Conservation (phyloP, 2,888 invertebrate genomes). For the Palloptera scutellata region DNA sequence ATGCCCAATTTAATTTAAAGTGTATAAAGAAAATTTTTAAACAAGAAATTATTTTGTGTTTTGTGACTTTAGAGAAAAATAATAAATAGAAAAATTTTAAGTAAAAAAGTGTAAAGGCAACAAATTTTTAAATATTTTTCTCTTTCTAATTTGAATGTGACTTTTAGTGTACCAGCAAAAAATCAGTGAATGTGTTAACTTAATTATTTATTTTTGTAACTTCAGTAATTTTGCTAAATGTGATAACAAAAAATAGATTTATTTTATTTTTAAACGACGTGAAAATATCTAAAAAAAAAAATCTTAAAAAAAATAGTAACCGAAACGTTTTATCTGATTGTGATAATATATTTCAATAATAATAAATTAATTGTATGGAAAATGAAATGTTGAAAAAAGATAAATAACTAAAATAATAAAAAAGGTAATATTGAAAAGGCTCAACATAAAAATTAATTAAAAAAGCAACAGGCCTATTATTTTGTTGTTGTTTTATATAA, state of each 20-base stretch:
- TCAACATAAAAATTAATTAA: slow-evolving; percentile 20
- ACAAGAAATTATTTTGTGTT: not conserved
- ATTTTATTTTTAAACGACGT: not conserved
- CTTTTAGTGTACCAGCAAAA: slow-evolving; percentile 1
- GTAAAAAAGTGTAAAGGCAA: no score
- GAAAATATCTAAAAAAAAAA: not conserved
- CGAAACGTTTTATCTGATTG: slow-evolving; percentile 1
- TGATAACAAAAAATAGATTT: slow-evolving; percentile 4
- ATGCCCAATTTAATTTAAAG: not conserved
- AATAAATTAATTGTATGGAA: not conserved
- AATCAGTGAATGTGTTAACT: slow-evolving; percentile 10
- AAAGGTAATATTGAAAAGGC: not conserved
- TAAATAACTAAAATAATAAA: slow-evolving; percentile 14
- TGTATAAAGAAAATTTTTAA: slow-evolving; percentile 14
- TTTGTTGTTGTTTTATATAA: slow-evolving; percentile 13
- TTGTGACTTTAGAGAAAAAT: no score
- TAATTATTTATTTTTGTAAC: slow-evolving; percentile 13
- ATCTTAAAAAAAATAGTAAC: not conserved
- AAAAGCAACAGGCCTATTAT: slow-evolving; percentile 2
- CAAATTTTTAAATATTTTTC: no score
- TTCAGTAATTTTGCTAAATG: not conserved
- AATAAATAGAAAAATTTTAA: no score
- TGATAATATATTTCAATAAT: slow-evolving; percentile 5
- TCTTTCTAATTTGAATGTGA: no score
- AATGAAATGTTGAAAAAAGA: not conserved